Evolutionary conservation across 37 sponge, comb jelly and placozoan species (phyloP).

Genomic region (Aplysina aerophoba): DNA sequence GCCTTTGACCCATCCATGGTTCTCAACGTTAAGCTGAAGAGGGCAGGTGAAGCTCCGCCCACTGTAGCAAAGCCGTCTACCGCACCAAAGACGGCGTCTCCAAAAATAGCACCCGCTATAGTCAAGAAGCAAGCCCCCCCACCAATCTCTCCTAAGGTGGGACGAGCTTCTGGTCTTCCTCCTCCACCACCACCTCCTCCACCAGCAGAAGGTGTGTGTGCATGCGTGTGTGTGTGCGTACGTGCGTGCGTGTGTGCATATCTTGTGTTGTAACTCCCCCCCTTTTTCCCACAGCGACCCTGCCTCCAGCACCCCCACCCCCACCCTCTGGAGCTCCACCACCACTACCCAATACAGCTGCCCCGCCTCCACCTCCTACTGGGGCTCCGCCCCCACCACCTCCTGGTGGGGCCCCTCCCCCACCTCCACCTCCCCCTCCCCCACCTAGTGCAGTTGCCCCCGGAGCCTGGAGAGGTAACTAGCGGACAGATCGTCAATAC

Average conservation of each 20-base stretch:
- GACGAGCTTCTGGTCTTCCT: constrained; percentile 43
- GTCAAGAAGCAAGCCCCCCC: background rate
- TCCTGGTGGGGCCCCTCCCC: background rate
- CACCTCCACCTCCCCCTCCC: constrained; percentile 38
- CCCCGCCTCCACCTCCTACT: constrained; percentile 16
- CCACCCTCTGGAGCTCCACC: constrained; percentile 46
- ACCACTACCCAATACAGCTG: constrained; percentile 2
- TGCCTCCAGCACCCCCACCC: constrained; percentile 9
- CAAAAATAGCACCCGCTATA: background rate
- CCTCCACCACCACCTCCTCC: constrained; percentile 77
- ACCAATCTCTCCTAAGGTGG: background rate
- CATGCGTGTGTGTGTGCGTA: no score
- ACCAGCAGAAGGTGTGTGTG: background rate
- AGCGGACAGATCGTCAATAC: no score
- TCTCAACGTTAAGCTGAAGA: background rate
- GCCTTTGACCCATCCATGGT: constrained; percentile 15
- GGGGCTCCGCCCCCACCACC: background rate
- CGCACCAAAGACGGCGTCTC: background rate
- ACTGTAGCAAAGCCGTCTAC: background rate
- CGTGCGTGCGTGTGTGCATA: no score
- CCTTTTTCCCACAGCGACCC: background rate
- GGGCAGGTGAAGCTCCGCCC: background rate
- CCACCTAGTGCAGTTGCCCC: constrained; percentile 30
- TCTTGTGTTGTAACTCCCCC: background rate
- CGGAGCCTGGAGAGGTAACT: constrained; percentile 24